phyloP scores from a whole-genome alignment of 2,888 invertebrate genomes.

The Bombylius major region DNA sequence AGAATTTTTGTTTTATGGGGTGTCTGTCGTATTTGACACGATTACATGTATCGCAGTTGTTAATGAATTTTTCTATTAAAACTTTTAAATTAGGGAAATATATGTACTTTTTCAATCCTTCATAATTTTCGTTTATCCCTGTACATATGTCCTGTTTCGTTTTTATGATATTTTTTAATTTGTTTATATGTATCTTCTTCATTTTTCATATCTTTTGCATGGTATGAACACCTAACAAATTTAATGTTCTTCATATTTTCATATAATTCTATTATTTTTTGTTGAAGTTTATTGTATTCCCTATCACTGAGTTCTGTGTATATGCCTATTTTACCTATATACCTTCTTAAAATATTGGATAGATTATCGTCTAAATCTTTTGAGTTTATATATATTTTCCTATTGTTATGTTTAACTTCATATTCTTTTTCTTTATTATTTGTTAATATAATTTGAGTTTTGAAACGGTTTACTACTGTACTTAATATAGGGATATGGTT shows the following conservation, averaged over 20 bases:
- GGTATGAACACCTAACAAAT: neutral
- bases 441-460: conserved; percentile 1
- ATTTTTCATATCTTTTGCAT: neutral
- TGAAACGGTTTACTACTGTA: neutral
- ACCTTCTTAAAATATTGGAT: neutral
- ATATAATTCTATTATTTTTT: neutral
- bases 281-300: neutral
- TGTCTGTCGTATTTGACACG: conserved; percentile 2
- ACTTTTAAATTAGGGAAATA: neutral
- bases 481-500: neutral
- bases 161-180: neutral
- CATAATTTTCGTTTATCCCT: conserved; percentile 1
- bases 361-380: neutral
- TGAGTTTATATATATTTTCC: neutral
- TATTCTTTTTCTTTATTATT: neutral
- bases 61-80: neutral
- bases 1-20: neutral
- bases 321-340: neutral
- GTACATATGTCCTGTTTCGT: conserved; percentile 1
- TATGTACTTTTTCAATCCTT: neutral
- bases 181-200: neutral
- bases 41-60: conserved; percentile 3
- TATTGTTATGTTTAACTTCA: neutral
- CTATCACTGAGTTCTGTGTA: neutral
- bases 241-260: neutral